Evolutionary conservation across 2,113 vertebrate genomes (phyloP), one percentile per base, ranked within the genome.

Genomic region (Pangasianodon hypophthalmus): DNA sequence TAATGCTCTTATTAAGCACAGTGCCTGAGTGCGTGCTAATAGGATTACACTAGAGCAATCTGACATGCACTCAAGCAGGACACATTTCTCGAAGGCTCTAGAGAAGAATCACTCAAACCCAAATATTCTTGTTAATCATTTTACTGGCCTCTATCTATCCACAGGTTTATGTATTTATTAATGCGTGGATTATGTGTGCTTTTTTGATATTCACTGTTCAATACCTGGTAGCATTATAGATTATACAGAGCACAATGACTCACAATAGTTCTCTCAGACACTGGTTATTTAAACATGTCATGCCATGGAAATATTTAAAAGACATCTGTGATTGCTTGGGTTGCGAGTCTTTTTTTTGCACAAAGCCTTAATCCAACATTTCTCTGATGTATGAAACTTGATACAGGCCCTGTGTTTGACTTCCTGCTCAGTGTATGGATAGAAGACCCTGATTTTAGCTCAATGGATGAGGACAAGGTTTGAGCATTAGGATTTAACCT

Each of bases 401-500:
- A 94, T 95, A 93, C 86, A 88, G 88, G 81, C 32, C 87, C 91
- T 93, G 93, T 95, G 93, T 94, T 92, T 90, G 93, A 94, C 92
- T 94, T 95, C 93, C 94, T 93, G 92, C 91, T 87, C 32, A 48
- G 26, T 86, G 62, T 84, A 71, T 88, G 60, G 69, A 89, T 60
- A 90, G 89, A 91, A 84, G 85, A 95, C 93, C 93, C 95, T 95
- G 95, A 96, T 96, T 96, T 96, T n/a, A 91, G 84, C 88, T 94
- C 94, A 95, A 95, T 93, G 90, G 94, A 81, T 26, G 86, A 85
- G 88, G 54, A 90, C 93, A 81, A 87, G 95, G 94, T 96, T 96
- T 96, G 96, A 96, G 95, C 94, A 86, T 93, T 95, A n/a, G 95
- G 96, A 96, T 96, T 96, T 96, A 94, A 94, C 89, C 29, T 64